Evolutionary conservation across 2,797 vertebrate species (phyloP).

Genomic region (Apogon hyalosoma): DNA sequence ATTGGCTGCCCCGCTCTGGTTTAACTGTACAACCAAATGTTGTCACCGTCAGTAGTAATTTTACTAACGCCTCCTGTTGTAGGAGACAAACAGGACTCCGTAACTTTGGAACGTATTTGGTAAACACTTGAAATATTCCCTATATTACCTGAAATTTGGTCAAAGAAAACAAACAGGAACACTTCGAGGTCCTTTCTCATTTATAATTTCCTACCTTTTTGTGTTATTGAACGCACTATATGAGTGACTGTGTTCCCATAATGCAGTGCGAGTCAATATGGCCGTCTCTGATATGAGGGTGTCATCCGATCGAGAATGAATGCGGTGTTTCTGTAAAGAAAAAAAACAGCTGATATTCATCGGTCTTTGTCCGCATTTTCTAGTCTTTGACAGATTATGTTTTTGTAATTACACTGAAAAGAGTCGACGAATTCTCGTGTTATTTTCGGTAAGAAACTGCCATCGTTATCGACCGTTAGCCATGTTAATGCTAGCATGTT

Average conservation of each 20-base stretch:
- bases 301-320: conserved; percentile 43
- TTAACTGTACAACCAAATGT: too few relatives aligned
- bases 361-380: too few relatives aligned
- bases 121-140: too few relatives aligned
- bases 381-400: conserved; percentile 30
- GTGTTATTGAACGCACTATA: conserved; percentile 16
- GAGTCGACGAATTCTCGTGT: conserved; percentile 27
- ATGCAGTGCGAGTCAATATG: conserved; percentile 76
- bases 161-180: background rate
- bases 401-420: conserved; percentile 26
- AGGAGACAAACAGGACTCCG: too few relatives aligned
- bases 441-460: conserved; percentile 59
- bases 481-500: conserved; percentile 41
- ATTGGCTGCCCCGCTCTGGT: too few relatives aligned
- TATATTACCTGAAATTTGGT: too few relatives aligned
- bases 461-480: background rate
- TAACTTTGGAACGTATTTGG: too few relatives aligned
- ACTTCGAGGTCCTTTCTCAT: background rate
- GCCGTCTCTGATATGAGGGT: conserved; percentile 40
- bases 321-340: conserved; percentile 10
- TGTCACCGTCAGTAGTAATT: too few relatives aligned
- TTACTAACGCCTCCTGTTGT: too few relatives aligned
- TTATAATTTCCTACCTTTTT: conserved; percentile 11
- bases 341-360: conserved; percentile 3
- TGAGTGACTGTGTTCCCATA: conserved; percentile 45